Evolutionary conservation across 2,113 vertebrate species (phyloP), one percentile per base, ranked within the genome.

Genomic region (Pseudorasbora parva): DNA sequence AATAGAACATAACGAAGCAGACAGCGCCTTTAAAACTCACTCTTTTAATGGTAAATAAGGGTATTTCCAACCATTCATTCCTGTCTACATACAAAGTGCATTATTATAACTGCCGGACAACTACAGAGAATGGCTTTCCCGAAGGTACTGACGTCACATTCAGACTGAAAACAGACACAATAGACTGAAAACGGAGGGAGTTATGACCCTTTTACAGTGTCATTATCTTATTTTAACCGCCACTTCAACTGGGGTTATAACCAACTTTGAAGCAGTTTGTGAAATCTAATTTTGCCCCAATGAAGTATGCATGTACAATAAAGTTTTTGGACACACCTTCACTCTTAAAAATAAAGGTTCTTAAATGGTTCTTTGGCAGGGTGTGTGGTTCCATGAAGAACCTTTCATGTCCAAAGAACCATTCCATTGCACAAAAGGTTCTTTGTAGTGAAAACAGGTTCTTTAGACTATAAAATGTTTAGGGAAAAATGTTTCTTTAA

Each of bases 81-180:
- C 69, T 79, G n/a, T 85, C 82, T 89, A 89, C 78, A 84, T 91
- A 92, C 87, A 93, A 95, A 93, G 92, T 94, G 91, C 91, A 93
- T 90, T 86, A 90, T 78, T 86, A 90, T 78, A 86, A 82, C 47
- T 54, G 66, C 88, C 84, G 89, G 81, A 56, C 88, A 85, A 88
- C 21, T 69, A 56, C n/a, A 77, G 54, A 74, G 45, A 73, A 49
- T 49, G 37, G 49, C 64, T 45, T 37, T 27, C 37, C 41, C 45
- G 82, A 17, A 23, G 4, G 62, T 45, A 33, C 9, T 47, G 59
- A 88, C 85, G 71, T 82, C 54, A 73, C 2, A 25, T 45, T 47
- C 76, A 23, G 51, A 57, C 19, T 62, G 23, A 78, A 79, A 79
- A 21, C 23, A 64, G 77, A 47, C 33, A 78, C 33, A 41, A 59